Evolutionary conservation across 1,140 invertebrate genomes (phyloP).

Genomic region (Drosophila nebulosa): DNA sequence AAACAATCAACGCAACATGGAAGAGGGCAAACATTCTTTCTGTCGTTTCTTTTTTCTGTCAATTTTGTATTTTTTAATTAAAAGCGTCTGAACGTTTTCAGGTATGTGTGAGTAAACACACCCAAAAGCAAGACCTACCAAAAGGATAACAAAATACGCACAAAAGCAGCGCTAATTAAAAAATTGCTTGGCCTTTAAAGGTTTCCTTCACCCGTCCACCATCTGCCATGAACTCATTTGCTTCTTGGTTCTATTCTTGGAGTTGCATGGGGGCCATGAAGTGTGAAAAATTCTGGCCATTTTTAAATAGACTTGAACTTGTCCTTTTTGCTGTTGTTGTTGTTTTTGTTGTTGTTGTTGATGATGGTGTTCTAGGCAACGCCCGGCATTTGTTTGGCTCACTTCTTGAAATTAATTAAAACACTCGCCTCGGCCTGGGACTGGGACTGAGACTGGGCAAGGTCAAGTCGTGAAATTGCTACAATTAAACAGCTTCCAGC

Average conservation of each 20-base stretch:
- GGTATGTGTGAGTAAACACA: constrained; percentile 18
- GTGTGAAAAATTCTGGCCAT: constrained; percentile 65
- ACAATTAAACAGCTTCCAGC: constrained; percentile 22
- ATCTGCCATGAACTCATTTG: background rate
- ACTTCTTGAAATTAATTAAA: constrained; percentile 66
- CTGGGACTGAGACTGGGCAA: too few relatives aligned
- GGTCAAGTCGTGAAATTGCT: constrained; percentile 46
- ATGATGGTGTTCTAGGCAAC: constrained; percentile 1
- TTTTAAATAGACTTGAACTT: constrained; percentile 59
- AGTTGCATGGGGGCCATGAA: constrained; percentile 40
- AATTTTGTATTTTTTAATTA: constrained; percentile 69
- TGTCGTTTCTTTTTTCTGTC: constrained; percentile 19
- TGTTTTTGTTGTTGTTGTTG: constrained; percentile 10
- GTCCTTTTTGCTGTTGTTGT: background rate
- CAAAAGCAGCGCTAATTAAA: constrained; percentile 63
- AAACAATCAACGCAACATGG: constrained; percentile 10
- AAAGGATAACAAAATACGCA: constrained; percentile 28
- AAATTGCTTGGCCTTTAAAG: constrained; percentile 49
- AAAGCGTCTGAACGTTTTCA: constrained; percentile 41
- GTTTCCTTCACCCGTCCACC: background rate
- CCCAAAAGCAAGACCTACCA: background rate
- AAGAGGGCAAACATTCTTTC: constrained; percentile 41
- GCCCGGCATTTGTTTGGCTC: constrained; percentile 46
- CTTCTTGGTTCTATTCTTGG: background rate
- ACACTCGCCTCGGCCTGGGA: too few relatives aligned